These are phyloP conservation scores for Eutrigla gurnardus DNA, from an alignment of 2,797 vertebrate genomes.

Conservation along the genomic window DNA sequence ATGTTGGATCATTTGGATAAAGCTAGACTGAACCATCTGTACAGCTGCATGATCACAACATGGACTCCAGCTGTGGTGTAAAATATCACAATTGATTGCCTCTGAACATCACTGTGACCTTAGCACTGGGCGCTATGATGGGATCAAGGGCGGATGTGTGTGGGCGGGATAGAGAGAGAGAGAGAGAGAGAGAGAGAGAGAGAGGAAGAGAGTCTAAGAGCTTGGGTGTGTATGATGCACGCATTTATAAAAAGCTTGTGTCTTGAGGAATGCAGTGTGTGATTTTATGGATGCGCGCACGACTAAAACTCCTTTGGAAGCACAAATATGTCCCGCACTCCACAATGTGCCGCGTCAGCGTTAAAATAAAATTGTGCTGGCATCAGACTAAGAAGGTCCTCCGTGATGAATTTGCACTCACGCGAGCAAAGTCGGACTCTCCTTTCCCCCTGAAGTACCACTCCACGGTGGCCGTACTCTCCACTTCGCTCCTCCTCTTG, in stretches of 20 bases:
- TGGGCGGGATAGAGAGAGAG: neutral
- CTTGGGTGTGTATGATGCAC: conserved; percentile 2
- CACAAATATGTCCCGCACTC: neutral
- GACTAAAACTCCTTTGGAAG: conserved; percentile 1
- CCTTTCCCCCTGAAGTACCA: conserved; percentile 90
- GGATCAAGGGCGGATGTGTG: conserved; percentile 4
- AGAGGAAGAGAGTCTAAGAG: neutral
- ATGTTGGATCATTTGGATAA: neutral
- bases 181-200: neutral
- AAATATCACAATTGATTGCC: conserved; percentile 48
- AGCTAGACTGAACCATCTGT: neutral
- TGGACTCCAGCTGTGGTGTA: neutral
- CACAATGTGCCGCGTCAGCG: conserved; percentile 1
- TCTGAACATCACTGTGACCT: conserved; percentile 12
- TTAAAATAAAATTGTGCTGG: conserved; percentile 4
- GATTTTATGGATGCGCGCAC: conserved; percentile 7
- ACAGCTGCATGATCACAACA: neutral
- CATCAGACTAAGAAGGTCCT: neutral
- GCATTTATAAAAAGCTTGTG: conserved; percentile 26
- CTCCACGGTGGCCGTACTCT: conserved; percentile 79
- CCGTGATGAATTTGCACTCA: conserved; percentile 64
- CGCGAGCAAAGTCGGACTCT: conserved; percentile 81
- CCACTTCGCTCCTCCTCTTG: conserved; percentile 90
- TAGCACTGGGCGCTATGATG: neutral
- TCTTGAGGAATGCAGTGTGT: conserved; percentile 13